These are phyloP conservation scores for Mycteria americana DNA, from an alignment of 2,797 vertebrate species.

Conservation along the genomic window DNA sequence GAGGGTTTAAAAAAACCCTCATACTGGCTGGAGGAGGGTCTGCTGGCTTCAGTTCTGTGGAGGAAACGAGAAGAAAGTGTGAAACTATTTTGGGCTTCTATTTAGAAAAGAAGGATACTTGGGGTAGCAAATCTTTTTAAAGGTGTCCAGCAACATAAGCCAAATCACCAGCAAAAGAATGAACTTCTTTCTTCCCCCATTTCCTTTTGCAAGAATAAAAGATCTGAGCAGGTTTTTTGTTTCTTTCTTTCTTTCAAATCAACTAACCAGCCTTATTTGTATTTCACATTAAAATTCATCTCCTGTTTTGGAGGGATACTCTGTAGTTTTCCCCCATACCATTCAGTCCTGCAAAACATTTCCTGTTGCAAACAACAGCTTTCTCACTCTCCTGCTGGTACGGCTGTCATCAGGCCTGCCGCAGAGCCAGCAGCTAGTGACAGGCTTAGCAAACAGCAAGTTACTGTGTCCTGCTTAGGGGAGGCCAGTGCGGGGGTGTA, in stretches of 20 bases:
- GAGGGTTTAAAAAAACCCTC: background rate
- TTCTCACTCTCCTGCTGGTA: background rate
- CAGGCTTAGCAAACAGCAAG: background rate
- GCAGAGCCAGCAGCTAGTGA: background rate
- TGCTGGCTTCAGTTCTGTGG: background rate
- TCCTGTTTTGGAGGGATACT: background rate
- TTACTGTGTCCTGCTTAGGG: background rate
- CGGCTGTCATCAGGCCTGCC: background rate
- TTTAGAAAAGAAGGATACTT: background rate
- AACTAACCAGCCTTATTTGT: background rate
- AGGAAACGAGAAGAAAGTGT: background rate
- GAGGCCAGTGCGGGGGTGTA: background rate
- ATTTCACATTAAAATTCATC: constrained; percentile 1
- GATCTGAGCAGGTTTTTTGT: background rate
- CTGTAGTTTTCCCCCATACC: background rate
- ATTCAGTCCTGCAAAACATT: background rate
- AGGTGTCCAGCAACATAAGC: background rate
- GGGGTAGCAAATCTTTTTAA: constrained; percentile 2
- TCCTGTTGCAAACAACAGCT: background rate
- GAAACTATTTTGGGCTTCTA: background rate
- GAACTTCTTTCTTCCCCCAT: accelerated
- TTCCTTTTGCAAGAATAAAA: background rate
- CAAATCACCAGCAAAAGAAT: background rate
- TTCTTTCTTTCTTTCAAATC: background rate
- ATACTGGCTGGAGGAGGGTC: background rate